Percentiles rank a stretch among this genome's conserved stretches.
These are phyloP conservation scores for Caligus rogercresseyi DNA, from an alignment of 1,140 invertebrate genomes.

Conservation along the genomic window DNA sequence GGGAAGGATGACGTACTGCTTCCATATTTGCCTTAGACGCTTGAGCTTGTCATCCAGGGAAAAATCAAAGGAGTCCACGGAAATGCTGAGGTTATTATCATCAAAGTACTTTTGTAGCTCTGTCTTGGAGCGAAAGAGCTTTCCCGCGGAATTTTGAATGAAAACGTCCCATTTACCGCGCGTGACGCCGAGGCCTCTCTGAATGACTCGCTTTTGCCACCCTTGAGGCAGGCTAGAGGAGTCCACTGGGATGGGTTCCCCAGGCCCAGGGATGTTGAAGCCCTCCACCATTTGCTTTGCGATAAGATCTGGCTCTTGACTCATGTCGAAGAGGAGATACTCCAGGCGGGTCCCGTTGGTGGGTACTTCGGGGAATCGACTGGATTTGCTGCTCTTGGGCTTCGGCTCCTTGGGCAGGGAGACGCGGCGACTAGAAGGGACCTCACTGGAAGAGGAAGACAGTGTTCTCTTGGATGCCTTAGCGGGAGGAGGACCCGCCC, in stretches of 20 bases:
- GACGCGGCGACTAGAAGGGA: neutral
- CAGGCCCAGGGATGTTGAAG: constrained; percentile 16
- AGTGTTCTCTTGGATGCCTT: neutral
- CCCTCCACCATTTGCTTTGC: constrained; percentile 17
- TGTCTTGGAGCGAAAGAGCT: constrained; percentile 16
- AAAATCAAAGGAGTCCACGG: constrained; percentile 10
- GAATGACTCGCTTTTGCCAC: constrained; percentile 13
- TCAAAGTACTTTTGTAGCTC: constrained; percentile 18
- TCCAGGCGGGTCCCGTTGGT: neutral
- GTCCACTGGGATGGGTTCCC: constrained; percentile 2
- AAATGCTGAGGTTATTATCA: neutral
- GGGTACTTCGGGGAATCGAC: neutral
- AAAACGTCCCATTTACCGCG: constrained; percentile 17
- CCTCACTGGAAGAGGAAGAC: neutral
- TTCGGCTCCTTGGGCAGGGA: too few relatives aligned
- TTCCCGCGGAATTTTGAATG: constrained; percentile 9
- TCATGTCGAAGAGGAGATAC: constrained; percentile 6
- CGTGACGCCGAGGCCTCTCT: constrained; percentile 4
- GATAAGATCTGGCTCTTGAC: neutral
- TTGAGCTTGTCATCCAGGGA: constrained; percentile 10
- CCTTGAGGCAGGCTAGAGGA: constrained; percentile 11
- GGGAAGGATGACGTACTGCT: constrained; percentile 6
- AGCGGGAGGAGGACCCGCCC: neutral
- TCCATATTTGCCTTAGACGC: constrained; percentile 11
- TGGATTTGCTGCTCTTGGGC: neutral